A percentile compares a stretch with the other conserved stretches of the same genome.
Evolutionary conservation across 2,797 vertebrate genomes (phyloP).

Genomic region (Pristis pectinata): DNA sequence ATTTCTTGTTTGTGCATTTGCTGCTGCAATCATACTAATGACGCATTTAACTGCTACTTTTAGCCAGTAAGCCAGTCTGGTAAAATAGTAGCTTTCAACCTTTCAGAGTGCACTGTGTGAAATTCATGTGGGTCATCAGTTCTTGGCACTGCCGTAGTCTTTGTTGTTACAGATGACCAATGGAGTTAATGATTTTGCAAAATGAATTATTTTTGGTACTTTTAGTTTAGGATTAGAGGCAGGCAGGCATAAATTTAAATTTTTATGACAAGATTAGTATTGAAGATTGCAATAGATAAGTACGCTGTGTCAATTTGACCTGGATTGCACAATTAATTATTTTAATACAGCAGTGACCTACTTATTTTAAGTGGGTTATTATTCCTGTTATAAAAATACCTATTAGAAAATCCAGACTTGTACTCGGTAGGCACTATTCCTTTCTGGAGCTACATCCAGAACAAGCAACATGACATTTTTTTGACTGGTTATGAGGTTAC

Average conservation of each 20-base stretch:
- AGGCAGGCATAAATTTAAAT: too few species aligned
- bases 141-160: background rate
- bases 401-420: too few species aligned
- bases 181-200: background rate
- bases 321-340: background rate
- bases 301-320: background rate
- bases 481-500: background rate
- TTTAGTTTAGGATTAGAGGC: background rate
- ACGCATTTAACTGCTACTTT: background rate
- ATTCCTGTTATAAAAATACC: too few species aligned
- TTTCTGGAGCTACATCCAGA: background rate
- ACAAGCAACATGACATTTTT: background rate
- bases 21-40: background rate
- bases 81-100: background rate
- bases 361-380: background rate
- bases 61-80: background rate
- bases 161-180: background rate
- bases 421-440: background rate
- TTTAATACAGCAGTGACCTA: background rate
- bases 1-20: background rate
- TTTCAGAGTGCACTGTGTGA: background rate
- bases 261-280: background rate
- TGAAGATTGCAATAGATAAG: background rate
- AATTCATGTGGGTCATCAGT: background rate
- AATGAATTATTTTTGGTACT: background rate